phyloP scores from a whole-genome alignment of 2,888 invertebrate genomes.

The Prosopocoilus inquinatus region DNA sequence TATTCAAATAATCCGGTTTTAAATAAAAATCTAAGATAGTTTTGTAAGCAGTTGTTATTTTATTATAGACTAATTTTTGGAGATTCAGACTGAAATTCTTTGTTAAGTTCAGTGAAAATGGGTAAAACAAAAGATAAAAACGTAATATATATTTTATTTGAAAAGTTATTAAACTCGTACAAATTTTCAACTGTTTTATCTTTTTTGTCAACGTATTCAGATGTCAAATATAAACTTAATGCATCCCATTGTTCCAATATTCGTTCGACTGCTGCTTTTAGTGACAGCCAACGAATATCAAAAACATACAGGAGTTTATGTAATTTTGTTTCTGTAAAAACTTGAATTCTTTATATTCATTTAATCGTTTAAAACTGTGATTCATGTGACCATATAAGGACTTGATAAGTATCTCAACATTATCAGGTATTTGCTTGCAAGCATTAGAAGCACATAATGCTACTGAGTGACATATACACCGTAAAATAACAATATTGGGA shows the following conservation, averaged over 20 bases:
- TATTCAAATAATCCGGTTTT: conserved; percentile 15
- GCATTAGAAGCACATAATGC: no score
- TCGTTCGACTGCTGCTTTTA: conserved; percentile 17
- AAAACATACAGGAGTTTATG: no score
- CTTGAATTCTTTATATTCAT: no score
- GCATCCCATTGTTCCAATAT: conserved; percentile 25
- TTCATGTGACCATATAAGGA: no score
- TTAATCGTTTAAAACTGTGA: no score
- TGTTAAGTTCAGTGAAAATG: conserved; percentile 21
- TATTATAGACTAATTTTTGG: conserved; percentile 22
- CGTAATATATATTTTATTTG: conserved; percentile 19
- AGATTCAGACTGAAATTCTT: conserved; percentile 24
- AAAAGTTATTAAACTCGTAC: not conserved
- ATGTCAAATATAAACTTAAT: conserved; percentile 22
- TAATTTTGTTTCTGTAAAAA: no score
- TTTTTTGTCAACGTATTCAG: conserved; percentile 5
- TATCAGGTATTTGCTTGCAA: no score
- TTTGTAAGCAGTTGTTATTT: conserved; percentile 11
- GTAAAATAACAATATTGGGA: no score
- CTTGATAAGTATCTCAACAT: no score
- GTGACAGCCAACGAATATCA: conserved; percentile 26
- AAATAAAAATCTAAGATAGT: conserved; percentile 18
- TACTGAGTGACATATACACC: no score
- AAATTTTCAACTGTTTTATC: no score
- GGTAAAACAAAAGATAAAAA: conserved; percentile 25